phyloP scores from a whole-genome alignment of 2,797 vertebrate species.

The Pteropus rufus region DNA sequence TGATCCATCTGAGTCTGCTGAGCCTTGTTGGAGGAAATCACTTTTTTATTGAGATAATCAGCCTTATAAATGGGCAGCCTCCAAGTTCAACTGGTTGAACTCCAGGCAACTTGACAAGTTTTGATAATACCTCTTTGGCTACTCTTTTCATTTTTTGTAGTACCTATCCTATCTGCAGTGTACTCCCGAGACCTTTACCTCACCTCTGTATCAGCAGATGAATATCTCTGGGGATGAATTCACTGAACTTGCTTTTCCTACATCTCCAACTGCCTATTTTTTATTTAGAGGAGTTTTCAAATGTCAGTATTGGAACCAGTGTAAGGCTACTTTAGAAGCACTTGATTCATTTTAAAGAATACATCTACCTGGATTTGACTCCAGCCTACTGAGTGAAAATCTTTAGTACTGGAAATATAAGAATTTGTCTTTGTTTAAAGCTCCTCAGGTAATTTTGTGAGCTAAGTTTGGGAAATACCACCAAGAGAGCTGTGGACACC shows the following conservation, averaged over 20 bases:
- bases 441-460: not conserved
- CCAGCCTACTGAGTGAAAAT: not conserved
- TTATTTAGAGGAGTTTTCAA: not conserved
- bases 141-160: not conserved
- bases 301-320: not conserved
- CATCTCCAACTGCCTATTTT: not conserved
- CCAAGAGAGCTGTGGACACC: not conserved
- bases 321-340: not conserved
- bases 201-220: not conserved
- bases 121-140: not conserved
- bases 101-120: not conserved
- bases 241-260: not conserved
- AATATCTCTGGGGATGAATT: not conserved
- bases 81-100: not conserved
- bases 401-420: not conserved
- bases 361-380: not conserved
- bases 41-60: not conserved
- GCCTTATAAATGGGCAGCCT: not conserved
- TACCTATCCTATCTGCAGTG: not conserved
- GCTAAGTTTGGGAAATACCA: not conserved
- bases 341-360: not conserved
- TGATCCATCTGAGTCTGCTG: not conserved
- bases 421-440: not conserved
- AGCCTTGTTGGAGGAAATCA: not conserved
- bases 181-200: not conserved